phyloP scores from a whole-genome alignment of 2,888 invertebrate species.

The Automeris io region DNA sequence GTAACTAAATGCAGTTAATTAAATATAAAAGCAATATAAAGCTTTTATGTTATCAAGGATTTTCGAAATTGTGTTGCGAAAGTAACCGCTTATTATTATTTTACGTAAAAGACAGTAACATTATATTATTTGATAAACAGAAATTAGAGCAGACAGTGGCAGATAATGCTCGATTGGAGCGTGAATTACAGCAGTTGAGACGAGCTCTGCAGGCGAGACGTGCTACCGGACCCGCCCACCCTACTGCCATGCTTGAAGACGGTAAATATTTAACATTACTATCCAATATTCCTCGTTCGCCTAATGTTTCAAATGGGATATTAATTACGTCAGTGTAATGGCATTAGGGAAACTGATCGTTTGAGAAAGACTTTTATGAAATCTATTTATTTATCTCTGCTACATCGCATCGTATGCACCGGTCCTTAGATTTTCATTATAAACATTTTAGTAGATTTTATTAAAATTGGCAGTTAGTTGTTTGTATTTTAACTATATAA shows the following conservation, averaged over 20 bases:
- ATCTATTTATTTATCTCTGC: too few relatives aligned
- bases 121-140: conserved; percentile 44
- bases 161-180: conserved; percentile 91
- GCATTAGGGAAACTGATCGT: too few relatives aligned
- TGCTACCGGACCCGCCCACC: conserved; percentile 59
- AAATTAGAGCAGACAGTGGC: conserved; percentile 95
- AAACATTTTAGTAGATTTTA: too few relatives aligned
- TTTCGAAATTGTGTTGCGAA: not conserved
- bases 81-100: not conserved
- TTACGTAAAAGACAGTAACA: not conserved
- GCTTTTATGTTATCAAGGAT: too few relatives aligned
- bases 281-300: not conserved
- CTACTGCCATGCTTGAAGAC: conserved; percentile 83
- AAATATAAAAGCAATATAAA: too few relatives aligned
- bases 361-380: too few relatives aligned
- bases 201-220: conserved; percentile 88
- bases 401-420: too few relatives aligned
- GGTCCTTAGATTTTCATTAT: too few relatives aligned
- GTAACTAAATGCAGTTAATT: too few relatives aligned
- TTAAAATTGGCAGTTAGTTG: too few relatives aligned
- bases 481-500: too few relatives aligned
- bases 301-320: not conserved
- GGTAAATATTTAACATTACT: conserved; percentile 43
- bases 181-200: conserved; percentile 88
- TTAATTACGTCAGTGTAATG: too few relatives aligned